Percentiles rank a stretch among this genome's conserved stretches.
Conservation (phyloP, 2,797 vertebrate species). For the Pangasius krempfi region DNA sequence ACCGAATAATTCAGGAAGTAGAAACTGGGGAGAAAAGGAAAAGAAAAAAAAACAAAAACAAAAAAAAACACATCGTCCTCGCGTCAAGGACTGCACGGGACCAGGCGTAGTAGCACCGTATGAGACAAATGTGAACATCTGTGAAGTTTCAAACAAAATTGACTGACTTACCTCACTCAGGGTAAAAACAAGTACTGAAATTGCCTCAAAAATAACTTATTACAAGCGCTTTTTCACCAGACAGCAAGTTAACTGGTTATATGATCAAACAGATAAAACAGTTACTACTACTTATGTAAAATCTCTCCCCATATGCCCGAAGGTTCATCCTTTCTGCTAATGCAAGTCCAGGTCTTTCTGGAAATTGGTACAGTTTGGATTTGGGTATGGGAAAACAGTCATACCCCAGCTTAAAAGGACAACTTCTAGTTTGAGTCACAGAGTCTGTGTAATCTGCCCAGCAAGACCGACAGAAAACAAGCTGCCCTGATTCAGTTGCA, state of each 20-base stretch:
- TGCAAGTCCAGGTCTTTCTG: conserved; percentile 30
- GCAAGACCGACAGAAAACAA: not conserved
- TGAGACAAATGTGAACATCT: conserved; percentile 48
- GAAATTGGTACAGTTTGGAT: conserved; percentile 14
- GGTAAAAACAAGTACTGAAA: conserved; percentile 52
- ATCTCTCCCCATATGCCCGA: not conserved
- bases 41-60: not conserved
- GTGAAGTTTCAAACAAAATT: conserved; percentile 33
- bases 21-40: not conserved
- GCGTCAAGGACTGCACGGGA: conserved; percentile 43
- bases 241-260: conserved; percentile 53
- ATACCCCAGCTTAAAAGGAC: conserved; percentile 28
- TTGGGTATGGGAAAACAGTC: conserved; percentile 18
- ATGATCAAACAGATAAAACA: conserved; percentile 47
- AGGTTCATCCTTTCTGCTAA: conserved; percentile 11
- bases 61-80: conserved; percentile 1
- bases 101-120: conserved; percentile 51
- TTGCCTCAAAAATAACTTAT: conserved; percentile 43
- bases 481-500: not conserved
- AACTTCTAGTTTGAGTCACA: not conserved
- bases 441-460: not conserved
- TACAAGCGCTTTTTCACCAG: conserved; percentile 55
- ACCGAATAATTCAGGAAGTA: conserved; percentile 32
- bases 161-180: conserved; percentile 26
- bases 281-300: conserved; percentile 45